These are phyloP conservation scores for Rhinolophus ferrumequinum DNA, from an alignment of 2,113 vertebrate species.

Conservation along the genomic window DNA sequence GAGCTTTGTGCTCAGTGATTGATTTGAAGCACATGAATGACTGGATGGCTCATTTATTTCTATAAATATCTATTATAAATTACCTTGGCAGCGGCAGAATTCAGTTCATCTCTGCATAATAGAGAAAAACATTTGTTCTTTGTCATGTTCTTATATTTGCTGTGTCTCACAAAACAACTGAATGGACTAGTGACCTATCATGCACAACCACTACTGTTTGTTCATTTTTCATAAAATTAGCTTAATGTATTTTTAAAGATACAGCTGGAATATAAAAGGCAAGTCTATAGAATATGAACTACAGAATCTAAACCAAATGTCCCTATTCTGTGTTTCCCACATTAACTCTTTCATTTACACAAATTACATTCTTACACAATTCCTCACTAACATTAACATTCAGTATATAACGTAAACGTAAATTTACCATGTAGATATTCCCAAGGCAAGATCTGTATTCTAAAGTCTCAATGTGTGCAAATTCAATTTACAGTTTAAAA, in stretches of 20 bases:
- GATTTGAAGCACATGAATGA: background rate
- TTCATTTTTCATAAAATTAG: background rate
- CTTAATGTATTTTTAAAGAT: background rate
- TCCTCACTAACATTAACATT: accelerated
- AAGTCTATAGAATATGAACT: accelerated
- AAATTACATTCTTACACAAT: no score
- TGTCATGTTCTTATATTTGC: background rate
- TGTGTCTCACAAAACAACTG: background rate
- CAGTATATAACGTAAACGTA: accelerated
- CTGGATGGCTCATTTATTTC: background rate
- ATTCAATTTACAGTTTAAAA: background rate
- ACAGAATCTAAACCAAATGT: background rate
- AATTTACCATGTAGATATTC: accelerated
- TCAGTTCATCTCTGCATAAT: background rate
- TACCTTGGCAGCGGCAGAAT: background rate
- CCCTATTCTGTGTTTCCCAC: background rate
- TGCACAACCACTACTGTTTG: background rate
- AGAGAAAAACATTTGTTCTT: background rate
- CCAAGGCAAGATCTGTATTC: background rate
- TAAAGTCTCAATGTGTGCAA: background rate
- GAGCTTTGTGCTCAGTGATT: background rate
- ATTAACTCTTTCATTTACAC: background rate
- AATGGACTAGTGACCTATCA: accelerated
- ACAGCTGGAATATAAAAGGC: no score
- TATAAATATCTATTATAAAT: background rate